Evolutionary conservation across 2,888 invertebrate species (phyloP).

Genomic region (Pseudanteris insignis): DNA sequence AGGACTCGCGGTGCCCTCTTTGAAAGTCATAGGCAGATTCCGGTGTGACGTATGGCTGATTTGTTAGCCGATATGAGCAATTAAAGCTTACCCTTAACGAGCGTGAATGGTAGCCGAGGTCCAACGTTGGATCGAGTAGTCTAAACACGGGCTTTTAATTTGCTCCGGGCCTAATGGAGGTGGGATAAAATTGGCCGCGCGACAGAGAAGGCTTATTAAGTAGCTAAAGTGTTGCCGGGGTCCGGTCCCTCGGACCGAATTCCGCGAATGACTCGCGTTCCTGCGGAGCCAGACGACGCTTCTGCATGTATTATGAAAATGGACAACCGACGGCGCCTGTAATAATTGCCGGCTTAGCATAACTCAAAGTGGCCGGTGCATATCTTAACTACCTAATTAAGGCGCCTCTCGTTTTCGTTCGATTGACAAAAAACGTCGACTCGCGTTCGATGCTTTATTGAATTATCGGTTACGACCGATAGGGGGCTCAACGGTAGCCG

Average conservation of each 20-base stretch:
- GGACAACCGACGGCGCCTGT: slow-evolving; percentile 22
- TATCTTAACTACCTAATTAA: slow-evolving; percentile 37
- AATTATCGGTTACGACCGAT: neutral
- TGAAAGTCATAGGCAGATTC: too few species aligned
- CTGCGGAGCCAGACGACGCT: slow-evolving; percentile 13
- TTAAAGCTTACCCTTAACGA: too few species aligned
- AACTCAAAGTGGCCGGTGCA: slow-evolving; percentile 3
- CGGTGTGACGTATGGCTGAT: too few species aligned
- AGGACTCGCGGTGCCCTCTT: too few species aligned
- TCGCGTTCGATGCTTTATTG: neutral
- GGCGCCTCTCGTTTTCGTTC: slow-evolving; percentile 16
- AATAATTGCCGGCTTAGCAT: slow-evolving; percentile 13
- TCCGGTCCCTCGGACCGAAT: neutral
- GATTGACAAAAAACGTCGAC: slow-evolving; percentile 16
- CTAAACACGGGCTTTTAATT: slow-evolving; percentile 12
- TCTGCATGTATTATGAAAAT: slow-evolving; percentile 32
- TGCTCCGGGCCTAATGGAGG: slow-evolving; percentile 11
- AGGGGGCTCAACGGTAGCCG: too few species aligned
- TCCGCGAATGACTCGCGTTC: slow-evolving; percentile 26
- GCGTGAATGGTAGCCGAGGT: too few species aligned
- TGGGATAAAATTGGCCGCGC: slow-evolving; percentile 18
- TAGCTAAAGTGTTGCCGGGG: slow-evolving; percentile 15
- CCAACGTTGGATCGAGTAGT: too few species aligned
- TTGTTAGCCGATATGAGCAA: too few species aligned
- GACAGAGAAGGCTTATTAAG: slow-evolving; percentile 21